Evolutionary conservation across 2,797 vertebrate genomes (phyloP), one percentile per base, ranked within the genome.

Genomic region (Gymnodraco acuticeps): DNA sequence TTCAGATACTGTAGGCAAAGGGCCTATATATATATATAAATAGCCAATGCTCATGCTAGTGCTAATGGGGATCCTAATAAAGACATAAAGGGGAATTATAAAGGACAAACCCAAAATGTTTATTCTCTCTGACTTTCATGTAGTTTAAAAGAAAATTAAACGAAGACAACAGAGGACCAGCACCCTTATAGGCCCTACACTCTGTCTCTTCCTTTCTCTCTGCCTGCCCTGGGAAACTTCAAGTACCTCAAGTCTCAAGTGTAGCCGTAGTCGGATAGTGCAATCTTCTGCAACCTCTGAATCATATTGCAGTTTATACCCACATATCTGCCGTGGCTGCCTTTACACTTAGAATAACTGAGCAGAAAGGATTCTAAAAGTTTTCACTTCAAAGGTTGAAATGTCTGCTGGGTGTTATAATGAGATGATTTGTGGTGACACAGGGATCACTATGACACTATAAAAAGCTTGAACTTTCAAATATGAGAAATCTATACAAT

Each of bases 251-350:
- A 79, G 70, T 89, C 82, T 85, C 77, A 69, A 80, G 70, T 80
- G 79, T 70, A 78, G 77, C 62, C 60, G 76, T 67, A 65, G 80
- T 38, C 62, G 69, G 70, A 84, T 90, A 85, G 80, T 84, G 89
- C 89, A 92, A 92, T 92, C 83, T 80, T 58, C 63, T 87, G 90
- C 83, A 91, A 92, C 85, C 77, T 83, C 59, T 82, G 67, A 82
- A 86, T 81, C 81, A 81, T 87, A 61, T 88, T 87, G 52, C 83
- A 82, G 74, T 87, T 88, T 85, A 73, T 72, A 82, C 82, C 58
- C 81, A 56, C 12, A 41, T 56, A 77, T 83, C 75, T 64, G 54
- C 77, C 50, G 74, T 54, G 54, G 75, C 81, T 83, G 73, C 63
- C 64, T 80, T 87, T 77, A 83, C 75, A 78, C 79, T 78, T 69